A percentile compares a stretch with the other conserved stretches of the same genome.
These are phyloP conservation scores for Ondatra zibethicus DNA, from an alignment of 2,113 vertebrate genomes.

Conservation along the genomic window DNA sequence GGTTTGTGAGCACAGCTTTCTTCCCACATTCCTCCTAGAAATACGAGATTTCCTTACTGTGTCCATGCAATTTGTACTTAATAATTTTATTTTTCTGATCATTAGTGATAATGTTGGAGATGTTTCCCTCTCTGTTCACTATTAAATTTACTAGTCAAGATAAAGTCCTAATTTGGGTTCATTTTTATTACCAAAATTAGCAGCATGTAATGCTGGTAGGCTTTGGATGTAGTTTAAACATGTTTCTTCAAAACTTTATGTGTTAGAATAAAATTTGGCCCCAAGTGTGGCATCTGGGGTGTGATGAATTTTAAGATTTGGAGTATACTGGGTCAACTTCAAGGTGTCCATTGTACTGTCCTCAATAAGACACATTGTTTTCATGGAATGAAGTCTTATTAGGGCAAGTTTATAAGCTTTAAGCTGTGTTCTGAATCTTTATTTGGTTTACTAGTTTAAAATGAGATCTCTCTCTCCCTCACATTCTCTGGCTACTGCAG, in stretches of 20 bases:
- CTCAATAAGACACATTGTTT: neutral
- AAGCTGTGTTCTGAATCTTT: neutral
- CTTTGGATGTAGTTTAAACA: neutral
- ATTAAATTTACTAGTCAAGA: neutral
- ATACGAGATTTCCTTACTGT: neutral
- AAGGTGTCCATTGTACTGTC: neutral
- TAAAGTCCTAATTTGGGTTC: neutral
- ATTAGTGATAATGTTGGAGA: neutral
- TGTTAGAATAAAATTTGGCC: neutral
- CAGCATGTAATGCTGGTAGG: neutral
- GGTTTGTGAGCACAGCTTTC: neutral
- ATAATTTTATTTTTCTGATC: neutral
- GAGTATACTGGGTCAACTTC: no score
- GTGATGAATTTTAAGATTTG: neutral
- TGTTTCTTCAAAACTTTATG: neutral
- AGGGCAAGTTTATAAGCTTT: neutral
- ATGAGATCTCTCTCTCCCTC: neutral
- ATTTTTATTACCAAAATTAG: neutral
- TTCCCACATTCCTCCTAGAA: neutral
- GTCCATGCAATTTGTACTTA: neutral
- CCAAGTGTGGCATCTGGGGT: neutral
- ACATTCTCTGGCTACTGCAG: neutral
- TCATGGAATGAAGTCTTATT: neutral
- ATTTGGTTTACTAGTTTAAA: neutral
- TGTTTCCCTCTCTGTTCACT: neutral